Percentiles rank a stretch among this genome's conserved stretches.
Conservation (phyloP, 2,113 vertebrate genomes). For the Corvus cornix region DNA sequence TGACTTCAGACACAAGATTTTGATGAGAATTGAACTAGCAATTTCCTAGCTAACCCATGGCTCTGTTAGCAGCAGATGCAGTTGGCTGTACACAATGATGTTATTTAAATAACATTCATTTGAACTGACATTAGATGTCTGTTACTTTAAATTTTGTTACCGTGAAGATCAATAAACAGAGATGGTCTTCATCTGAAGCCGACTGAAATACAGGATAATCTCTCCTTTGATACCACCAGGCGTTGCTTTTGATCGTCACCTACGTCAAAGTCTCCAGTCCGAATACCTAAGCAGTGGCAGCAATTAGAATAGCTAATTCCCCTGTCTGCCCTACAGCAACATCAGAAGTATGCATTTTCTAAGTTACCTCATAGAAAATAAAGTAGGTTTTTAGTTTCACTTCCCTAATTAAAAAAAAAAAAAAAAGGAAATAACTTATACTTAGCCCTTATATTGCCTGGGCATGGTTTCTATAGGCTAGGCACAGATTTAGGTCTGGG, state of each 20-base stretch:
- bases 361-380: background rate
- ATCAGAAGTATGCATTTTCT: background rate
- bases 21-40: background rate
- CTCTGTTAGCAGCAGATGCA: background rate
- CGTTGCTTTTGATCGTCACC: background rate
- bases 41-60: background rate
- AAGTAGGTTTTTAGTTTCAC: background rate
- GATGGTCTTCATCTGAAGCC: background rate
- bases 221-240: background rate
- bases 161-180: background rate
- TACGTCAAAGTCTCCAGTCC: background rate
- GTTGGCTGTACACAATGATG: background rate
- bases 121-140: background rate
- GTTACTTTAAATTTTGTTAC: background rate
- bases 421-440: background rate
- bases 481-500: background rate
- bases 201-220: background rate
- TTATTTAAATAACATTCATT: background rate
- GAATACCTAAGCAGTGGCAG: background rate
- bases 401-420: background rate
- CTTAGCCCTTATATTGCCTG: background rate
- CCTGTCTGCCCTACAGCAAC: background rate
- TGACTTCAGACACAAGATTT: background rate
- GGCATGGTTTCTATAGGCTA: background rate
- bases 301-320: background rate